Conservation (phyloP, 2,797 vertebrate species). For the Acomys russatus region DNA sequence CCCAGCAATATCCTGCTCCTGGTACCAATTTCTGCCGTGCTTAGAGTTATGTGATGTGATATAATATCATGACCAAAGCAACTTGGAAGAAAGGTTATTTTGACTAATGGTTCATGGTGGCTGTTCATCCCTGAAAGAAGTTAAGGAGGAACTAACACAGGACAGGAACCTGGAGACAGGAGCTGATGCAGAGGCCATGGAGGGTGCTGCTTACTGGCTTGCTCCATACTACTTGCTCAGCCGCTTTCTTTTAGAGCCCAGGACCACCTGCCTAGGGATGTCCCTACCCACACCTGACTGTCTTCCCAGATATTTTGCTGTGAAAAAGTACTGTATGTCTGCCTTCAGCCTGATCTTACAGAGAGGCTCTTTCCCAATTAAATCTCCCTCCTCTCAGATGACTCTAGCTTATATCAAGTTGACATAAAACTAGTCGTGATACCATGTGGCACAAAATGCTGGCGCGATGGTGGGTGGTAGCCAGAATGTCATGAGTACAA, state of each 20-base stretch:
- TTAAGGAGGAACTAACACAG: neutral
- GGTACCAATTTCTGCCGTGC: neutral
- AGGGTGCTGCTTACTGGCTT: neutral
- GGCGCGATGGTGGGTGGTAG: neutral
- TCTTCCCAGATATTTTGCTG: neutral
- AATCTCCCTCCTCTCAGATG: neutral
- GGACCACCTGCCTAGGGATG: neutral
- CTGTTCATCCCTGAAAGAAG: neutral
- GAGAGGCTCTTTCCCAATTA: neutral
- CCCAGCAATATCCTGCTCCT: neutral
- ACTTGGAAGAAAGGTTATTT: neutral
- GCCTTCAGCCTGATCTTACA: neutral
- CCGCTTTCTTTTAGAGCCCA: neutral
- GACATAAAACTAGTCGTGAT: neutral
- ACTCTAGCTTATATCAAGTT: neutral
- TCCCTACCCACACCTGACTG: neutral
- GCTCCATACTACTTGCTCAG: neutral
- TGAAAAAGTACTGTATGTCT: neutral
- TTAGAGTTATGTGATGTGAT: neutral
- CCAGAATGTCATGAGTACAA: neutral
- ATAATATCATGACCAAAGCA: neutral
- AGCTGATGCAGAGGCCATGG: neutral
- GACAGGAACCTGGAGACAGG: neutral
- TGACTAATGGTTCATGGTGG: neutral
- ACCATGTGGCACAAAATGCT: neutral